Evolutionary conservation across 2,888 invertebrate species (phyloP).

Genomic region (Agrochola lota): DNA sequence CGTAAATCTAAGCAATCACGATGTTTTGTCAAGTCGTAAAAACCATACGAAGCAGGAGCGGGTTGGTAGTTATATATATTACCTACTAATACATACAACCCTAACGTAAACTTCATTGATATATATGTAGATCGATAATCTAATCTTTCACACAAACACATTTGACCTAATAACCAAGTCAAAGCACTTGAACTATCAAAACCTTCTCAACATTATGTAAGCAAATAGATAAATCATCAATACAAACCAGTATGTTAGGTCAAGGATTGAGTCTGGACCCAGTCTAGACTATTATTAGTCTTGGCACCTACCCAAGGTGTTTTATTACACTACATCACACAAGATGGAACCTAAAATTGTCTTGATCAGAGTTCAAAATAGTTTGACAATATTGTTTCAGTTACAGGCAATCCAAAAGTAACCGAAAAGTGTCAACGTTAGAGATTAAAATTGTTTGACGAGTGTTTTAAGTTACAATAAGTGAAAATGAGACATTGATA

Average conservation of each 20-base stretch:
- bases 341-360: constrained; percentile 3
- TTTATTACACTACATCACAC: background rate
- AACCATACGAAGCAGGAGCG: no score
- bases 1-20: no score
- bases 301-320: constrained; percentile 53
- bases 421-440: background rate
- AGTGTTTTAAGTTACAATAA: background rate
- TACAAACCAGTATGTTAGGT: constrained; percentile 30
- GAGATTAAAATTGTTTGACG: background rate
- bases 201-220: constrained; percentile 25
- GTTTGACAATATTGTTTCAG: background rate
- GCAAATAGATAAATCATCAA: constrained; percentile 33
- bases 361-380: background rate
- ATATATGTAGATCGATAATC: background rate
- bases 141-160: constrained; percentile 1
- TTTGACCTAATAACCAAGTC: constrained; percentile 4
- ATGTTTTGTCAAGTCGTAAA: no score
- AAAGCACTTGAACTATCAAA: constrained; percentile 8
- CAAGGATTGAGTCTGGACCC: constrained; percentile 53
- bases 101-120: background rate
- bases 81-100: background rate
- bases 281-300: constrained; percentile 56
- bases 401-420: background rate
- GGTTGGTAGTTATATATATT: background rate
- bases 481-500: background rate